Conservation (phyloP, 53 echinoderm and acorn worm species). For the Mesocentrotus franciscanus region DNA sequence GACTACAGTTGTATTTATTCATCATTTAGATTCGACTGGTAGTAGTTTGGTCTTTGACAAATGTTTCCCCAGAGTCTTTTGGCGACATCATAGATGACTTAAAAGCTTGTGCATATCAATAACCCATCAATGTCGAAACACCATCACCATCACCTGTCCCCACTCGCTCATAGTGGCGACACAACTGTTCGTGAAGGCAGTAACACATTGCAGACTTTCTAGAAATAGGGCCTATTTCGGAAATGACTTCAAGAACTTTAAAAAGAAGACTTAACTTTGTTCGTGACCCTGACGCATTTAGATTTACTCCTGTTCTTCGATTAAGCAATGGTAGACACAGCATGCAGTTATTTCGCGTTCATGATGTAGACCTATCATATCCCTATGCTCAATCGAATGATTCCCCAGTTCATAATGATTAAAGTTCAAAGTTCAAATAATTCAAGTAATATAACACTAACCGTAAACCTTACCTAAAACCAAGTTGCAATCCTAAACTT, state of each 20-base stretch:
- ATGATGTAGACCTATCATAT: not conserved
- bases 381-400: not conserved
- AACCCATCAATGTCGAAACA: conserved; percentile 46
- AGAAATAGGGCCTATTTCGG: not conserved
- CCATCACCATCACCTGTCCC: conserved; percentile 17
- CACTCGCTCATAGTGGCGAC: conserved; percentile 9
- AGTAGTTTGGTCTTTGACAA: conserved; percentile 43
- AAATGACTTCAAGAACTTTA: not conserved
- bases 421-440: too few species aligned
- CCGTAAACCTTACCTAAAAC: too few species aligned
- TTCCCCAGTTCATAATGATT: not conserved
- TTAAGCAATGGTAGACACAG: not conserved
- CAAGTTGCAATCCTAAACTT: too few species aligned
- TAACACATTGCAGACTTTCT: conserved; percentile 7
- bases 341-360: not conserved
- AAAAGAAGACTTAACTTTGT: not conserved
- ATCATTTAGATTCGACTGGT: conserved; percentile 21
- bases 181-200: conserved; percentile 21
- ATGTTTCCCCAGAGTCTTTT: conserved; percentile 30
- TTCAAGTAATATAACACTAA: too few species aligned
- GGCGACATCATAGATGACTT: conserved; percentile 15
- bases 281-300: conserved; percentile 8
- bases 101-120: conserved; percentile 40
- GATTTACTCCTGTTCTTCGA: not conserved
- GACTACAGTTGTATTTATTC: conserved; percentile 12